Evolutionary conservation across 2,113 vertebrate genomes (phyloP), one percentile per base, ranked within the genome.

Genomic region (Syngnathus floridae): DNA sequence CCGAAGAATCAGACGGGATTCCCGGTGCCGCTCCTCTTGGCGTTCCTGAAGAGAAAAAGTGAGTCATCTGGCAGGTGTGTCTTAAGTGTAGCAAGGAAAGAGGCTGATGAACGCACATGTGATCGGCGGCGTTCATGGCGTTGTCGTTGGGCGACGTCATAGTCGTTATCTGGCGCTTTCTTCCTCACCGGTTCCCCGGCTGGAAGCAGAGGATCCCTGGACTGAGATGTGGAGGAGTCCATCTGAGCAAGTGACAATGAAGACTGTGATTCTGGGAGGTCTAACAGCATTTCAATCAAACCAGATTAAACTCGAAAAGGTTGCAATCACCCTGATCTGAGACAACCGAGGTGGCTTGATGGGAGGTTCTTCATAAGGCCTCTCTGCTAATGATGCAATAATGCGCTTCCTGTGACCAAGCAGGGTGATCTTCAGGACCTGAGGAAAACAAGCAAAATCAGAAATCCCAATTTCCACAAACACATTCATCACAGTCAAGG

Each of bases 341-440:
- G 97, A 99, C 68, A 97, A 91, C 21, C 96, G 86, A 0, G 96
- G 96, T 0, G 97, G 96, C 79, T 99, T 99, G 49, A 97, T 92
- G 0, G 95, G 95, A 1, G 97, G 94, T 77, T 98, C 95, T 80
- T 99, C 97, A 0, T 94, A 98, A 0, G 94, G 93, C 37, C 95
- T 89, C 68, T 99, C 97, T 0, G 94, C 94, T 61, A 99, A 90
- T 0, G 97, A 97, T 35, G 95, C 95, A 0, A 98, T 95, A 85
- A 99, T 97, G 62, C 97, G 87, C 78, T 98, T 98, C 65, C 97
- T 93, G 84, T 98, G 97, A 68, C 97, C 96, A 0, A 97, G 92
- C 71, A 97, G 89, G 41, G 93, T 91, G 62, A 99, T 95, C 55
- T 99, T 99, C 17, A 99, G 69, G 66, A 98, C 97, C 97, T 98